Base-by-base conservation (phyloP, 92 coral and sea anemone species). In the Palythoa grandiflora region DNA sequence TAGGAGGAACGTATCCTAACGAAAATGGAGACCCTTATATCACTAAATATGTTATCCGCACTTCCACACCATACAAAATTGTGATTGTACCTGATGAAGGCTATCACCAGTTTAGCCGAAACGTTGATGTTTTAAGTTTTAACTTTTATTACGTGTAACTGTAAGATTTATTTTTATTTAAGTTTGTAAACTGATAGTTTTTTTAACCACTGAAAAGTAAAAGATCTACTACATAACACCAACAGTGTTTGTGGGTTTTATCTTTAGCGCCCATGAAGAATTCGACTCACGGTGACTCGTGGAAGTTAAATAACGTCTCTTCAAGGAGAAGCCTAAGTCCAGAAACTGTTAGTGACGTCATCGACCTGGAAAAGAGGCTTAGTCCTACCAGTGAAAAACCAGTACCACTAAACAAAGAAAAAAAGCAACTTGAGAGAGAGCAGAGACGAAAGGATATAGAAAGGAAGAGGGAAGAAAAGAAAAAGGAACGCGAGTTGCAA, bases 391-490 rank as follows among this genome's bases (percentile, higher is more conserved):
- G 48, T 16, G 76, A 66, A 52, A 90, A 75, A 55, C 77, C 63
- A 14, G 28, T 81, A 10, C 71, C 74, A 70, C 74, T 10, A 40
- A 38, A 9, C 38, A 39, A 90, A 75, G 88, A 85, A 71, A 40
- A 65, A 40, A 76, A 66, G 68, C 91, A 71, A 28, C 70, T 88
- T 70, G 91, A 89, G 59, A 89, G 88, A 51, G 95, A 91, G 59
- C 78, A 73, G 75, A 80, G 96, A 36, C 77, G 89, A 20, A 89
- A 83, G 44, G 96, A 93, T 70, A 89, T 94, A 89, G 93, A 90
- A 78, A 88, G 72, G 63, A 76, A 89, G 60, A 92, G 95, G 66
- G 96, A 91, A 37, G 96, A 93, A 73, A 92, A 94, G 57, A 93
- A 84, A 87, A 92, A 76, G 86, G 93, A 91, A 21, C 89, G 90